Base-by-base conservation (phyloP, 2,888 invertebrate genomes). In the Ectemnius continuus region DNA sequence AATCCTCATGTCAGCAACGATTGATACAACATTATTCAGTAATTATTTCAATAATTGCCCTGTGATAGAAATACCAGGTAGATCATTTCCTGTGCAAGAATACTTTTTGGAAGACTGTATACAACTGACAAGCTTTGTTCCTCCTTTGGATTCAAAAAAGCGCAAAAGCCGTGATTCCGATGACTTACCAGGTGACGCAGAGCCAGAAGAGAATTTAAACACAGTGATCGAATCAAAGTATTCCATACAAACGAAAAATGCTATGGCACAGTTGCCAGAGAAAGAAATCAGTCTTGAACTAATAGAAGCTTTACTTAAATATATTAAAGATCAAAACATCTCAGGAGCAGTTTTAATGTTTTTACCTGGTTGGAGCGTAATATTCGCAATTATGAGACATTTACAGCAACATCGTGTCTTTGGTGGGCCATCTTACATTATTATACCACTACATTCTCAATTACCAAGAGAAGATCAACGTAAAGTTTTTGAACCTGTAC, bases 1-100 rank as follows among this genome's bases (percentile, higher is more conserved):
- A 8, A 96, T 99, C 67, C 94, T 99, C 45, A 99, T 99, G 99
- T 99, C 99, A 0, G 99, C 99, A 11, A 99, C 99, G 0, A 98
- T 99, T 56, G 99, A 99, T 86, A 98, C 98, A 0, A 94, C 96
- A 0, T 92, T 99, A 2, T 99, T 99, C 91, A 95, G 96, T 0
- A 93, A 95, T 28, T 99, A 99, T 91, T 99, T 99, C 91, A 97
- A 96, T 67, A 93, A 95, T 81, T 97, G 97, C 86, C 97, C 97
- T 0, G 96, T 99, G 0, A 94, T 99, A 81, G 97, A 98, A 92
- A 94, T 98, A 6, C 94, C 96, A 0, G 99, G 99, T 0, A 93
- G 97, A 16, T 94, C 97, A 0, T 96, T 93, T 91, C 97, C 98
- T 0, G 98, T 99, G 0, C 93, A 95, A 84, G 97, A 97, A 80